Evolutionary conservation across 1,140 invertebrate genomes (phyloP).

Genomic region (Scaptomyza graminum): DNA sequence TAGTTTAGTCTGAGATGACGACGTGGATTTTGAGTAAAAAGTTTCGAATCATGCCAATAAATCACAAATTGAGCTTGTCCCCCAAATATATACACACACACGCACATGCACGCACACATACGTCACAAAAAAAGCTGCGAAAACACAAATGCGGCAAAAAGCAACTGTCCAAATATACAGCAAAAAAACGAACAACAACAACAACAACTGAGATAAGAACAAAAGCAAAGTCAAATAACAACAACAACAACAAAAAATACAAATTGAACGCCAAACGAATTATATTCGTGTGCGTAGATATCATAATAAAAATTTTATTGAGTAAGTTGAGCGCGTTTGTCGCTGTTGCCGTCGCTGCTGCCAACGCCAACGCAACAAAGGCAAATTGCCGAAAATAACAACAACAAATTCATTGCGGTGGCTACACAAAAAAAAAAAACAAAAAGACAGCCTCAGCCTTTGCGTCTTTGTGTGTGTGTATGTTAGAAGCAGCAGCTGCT

Average conservation of each 20-base stretch:
- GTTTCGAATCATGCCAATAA: conserved; percentile 24
- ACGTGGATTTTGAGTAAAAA: conserved; percentile 1
- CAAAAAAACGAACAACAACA: conserved; percentile 17
- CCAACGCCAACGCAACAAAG: conserved; percentile 44
- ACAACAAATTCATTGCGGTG: conserved; percentile 8
- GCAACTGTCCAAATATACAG: conserved; percentile 40
- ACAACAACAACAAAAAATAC: conserved; percentile 21
- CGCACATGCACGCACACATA: neutral
- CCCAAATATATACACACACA: neutral
- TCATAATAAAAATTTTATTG: conserved; percentile 84
- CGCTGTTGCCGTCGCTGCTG: conserved; percentile 19
- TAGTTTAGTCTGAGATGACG: neutral
- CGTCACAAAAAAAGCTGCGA: conserved; percentile 25
- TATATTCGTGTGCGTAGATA: conserved; percentile 69
- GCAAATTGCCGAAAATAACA: conserved; percentile 60
- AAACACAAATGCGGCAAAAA: conserved; percentile 22
- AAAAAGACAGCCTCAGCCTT: conserved; percentile 1
- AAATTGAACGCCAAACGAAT: conserved; percentile 36
- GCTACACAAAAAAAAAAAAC: conserved; percentile 32
- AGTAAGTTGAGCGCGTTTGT: conserved; percentile 75
- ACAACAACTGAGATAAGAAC: conserved; percentile 47
- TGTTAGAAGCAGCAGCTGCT: conserved; percentile 35
- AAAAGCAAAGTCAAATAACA: conserved; percentile 18
- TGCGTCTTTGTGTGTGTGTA: conserved; percentile 18
- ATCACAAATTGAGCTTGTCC: conserved; percentile 18